Evolutionary conservation across 2,888 invertebrate genomes (phyloP).

Genomic region (Chromoteleia sp.): DNA sequence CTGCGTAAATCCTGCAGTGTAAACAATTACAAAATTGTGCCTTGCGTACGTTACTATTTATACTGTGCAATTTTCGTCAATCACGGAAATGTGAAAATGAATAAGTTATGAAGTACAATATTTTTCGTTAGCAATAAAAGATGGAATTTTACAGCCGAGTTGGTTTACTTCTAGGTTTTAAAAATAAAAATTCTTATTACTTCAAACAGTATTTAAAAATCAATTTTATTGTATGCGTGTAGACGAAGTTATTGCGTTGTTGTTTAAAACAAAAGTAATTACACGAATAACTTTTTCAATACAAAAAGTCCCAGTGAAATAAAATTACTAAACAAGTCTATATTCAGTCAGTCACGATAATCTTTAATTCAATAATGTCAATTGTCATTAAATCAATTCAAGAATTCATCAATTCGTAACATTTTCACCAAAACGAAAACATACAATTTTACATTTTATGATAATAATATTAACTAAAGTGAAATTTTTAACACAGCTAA

Average conservation of each 20-base stretch:
- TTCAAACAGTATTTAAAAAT: background rate
- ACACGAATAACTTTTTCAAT: no score
- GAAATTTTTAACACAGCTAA: constrained; percentile 2
- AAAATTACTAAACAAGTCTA: background rate
- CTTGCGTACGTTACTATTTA: constrained; percentile 31
- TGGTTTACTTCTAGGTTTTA: background rate
- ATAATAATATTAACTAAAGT: background rate
- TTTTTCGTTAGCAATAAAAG: constrained; percentile 4
- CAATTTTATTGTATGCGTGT: background rate
- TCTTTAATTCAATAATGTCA: no score
- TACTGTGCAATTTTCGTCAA: constrained; percentile 29
- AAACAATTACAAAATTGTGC: constrained; percentile 49
- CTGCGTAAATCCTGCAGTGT: constrained; percentile 42
- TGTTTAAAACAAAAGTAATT: no score
- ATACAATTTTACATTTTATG: background rate
- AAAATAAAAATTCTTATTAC: background rate
- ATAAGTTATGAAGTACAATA: constrained; percentile 23
- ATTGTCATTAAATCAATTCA: no score
- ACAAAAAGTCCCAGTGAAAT: background rate
- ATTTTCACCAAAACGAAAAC: background rate
- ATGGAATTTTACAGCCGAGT: background rate
- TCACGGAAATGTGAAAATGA: constrained; percentile 14
- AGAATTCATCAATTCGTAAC: no score
- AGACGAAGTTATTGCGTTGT: background rate
- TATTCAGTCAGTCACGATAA: no score